Percentiles rank a stretch among this genome's conserved stretches.
phyloP scores from a whole-genome alignment of 1,140 invertebrate genomes.

The Battus philenor region DNA sequence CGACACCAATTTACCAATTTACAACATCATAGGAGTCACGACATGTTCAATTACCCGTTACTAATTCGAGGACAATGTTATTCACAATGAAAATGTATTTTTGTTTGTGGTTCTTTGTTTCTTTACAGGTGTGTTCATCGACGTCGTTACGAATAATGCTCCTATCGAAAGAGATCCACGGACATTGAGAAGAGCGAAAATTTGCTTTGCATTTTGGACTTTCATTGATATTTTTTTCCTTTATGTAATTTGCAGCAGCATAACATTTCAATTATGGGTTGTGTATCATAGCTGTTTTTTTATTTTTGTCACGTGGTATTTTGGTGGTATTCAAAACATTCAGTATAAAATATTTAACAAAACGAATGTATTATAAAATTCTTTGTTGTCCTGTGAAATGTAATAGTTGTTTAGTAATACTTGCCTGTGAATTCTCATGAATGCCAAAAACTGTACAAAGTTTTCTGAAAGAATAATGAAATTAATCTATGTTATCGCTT shows the following conservation, averaged over 20 bases:
- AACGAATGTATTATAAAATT: constrained; percentile 17
- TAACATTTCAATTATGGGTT: constrained; percentile 58
- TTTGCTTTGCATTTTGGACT: constrained; percentile 55
- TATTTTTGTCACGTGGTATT: constrained; percentile 49
- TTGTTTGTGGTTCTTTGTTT: constrained; percentile 16
- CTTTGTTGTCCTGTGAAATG: not conserved
- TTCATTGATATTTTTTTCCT: constrained; percentile 47
- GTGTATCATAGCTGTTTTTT: constrained; percentile 52
- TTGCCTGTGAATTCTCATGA: constrained; percentile 48
- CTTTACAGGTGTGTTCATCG: constrained; percentile 50
- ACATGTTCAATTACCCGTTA: no score
- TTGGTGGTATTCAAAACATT: constrained; percentile 63
- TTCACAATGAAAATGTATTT: not conserved
- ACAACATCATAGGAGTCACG: no score
- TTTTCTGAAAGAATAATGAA: constrained; percentile 10
- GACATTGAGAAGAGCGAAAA: constrained; percentile 35
- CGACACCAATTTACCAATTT: no score
- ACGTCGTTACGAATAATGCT: constrained; percentile 30
- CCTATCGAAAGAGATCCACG: constrained; percentile 33
- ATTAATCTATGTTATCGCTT: not conserved
- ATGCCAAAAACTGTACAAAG: constrained; percentile 33
- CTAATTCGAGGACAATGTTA: no score
- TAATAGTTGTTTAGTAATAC: not conserved
- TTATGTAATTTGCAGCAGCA: constrained; percentile 40
- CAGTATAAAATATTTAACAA: constrained; percentile 50